Conservation (phyloP, 2,113 vertebrate species). For the Columbina picui region DNA sequence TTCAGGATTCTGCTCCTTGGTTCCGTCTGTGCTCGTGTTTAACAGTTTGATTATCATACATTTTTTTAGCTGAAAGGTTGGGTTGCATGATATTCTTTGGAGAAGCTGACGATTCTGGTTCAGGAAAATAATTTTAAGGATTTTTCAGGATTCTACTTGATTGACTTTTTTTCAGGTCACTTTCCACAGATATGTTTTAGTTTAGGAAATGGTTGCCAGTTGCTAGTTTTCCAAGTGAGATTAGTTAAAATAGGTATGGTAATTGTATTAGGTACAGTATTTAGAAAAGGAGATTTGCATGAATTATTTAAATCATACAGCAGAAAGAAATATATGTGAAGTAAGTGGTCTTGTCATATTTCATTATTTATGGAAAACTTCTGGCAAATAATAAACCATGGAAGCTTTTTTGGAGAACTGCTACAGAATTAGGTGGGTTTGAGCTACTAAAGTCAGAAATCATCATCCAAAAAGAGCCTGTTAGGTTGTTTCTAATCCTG, state of each 20-base stretch:
- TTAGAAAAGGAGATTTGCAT: background rate
- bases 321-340: background rate
- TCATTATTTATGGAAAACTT: background rate
- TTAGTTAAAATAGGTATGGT: background rate
- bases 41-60: background rate
- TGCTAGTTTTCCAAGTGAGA: background rate
- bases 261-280: background rate
- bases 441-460: background rate
- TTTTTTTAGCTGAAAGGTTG: background rate
- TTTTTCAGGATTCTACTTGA: background rate
- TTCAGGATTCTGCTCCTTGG: background rate
- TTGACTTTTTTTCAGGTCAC: background rate
- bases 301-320: background rate
- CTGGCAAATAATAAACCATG: background rate
- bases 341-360: background rate
- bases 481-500: background rate
- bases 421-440: background rate
- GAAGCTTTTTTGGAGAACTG: background rate
- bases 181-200: background rate
- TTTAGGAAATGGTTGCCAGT: background rate
- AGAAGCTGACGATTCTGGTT: background rate
- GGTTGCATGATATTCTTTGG: background rate
- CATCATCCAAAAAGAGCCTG: background rate
- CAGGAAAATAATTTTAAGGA: background rate
- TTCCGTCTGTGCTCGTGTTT: background rate